Evolutionary conservation across 2,797 vertebrate species (phyloP).

Genomic region (Pipistrellus kuhlii): DNA sequence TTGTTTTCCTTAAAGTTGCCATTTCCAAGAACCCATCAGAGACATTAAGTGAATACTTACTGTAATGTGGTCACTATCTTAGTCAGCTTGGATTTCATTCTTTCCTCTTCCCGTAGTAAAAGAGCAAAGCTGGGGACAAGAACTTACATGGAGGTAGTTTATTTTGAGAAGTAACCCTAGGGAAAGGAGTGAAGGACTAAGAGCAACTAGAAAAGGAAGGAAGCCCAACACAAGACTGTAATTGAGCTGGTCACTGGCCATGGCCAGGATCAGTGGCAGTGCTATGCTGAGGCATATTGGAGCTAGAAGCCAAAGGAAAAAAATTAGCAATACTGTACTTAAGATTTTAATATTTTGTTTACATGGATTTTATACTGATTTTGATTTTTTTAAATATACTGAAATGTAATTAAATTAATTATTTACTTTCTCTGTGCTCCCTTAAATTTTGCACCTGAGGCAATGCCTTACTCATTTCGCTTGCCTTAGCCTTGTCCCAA

Average conservation of each 20-base stretch:
- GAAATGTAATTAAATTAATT: background rate
- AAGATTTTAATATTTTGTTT: background rate
- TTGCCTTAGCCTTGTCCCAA: background rate
- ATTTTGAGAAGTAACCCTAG: background rate
- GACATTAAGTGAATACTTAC: background rate
- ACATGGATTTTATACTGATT: constrained; percentile 15
- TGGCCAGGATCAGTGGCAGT: background rate
- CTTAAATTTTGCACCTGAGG: background rate
- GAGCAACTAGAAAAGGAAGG: background rate
- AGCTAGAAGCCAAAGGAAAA: constrained; percentile 9
- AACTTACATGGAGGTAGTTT: background rate
- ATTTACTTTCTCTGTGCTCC: background rate
- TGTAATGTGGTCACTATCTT: background rate
- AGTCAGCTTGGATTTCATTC: background rate
- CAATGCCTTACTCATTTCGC: background rate
- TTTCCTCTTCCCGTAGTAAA: background rate
- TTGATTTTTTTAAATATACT: background rate
- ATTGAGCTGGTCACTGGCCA: background rate
- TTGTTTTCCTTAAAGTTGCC: background rate
- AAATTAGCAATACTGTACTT: background rate
- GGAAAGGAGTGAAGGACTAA: background rate
- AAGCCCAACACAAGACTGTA: background rate
- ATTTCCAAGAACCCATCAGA: no score
- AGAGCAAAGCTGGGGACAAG: constrained; percentile 21
- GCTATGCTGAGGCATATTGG: background rate